These are phyloP conservation scores for Ophioninae sp. DNA, from an alignment of 2,888 invertebrate species.

Conservation along the genomic window DNA sequence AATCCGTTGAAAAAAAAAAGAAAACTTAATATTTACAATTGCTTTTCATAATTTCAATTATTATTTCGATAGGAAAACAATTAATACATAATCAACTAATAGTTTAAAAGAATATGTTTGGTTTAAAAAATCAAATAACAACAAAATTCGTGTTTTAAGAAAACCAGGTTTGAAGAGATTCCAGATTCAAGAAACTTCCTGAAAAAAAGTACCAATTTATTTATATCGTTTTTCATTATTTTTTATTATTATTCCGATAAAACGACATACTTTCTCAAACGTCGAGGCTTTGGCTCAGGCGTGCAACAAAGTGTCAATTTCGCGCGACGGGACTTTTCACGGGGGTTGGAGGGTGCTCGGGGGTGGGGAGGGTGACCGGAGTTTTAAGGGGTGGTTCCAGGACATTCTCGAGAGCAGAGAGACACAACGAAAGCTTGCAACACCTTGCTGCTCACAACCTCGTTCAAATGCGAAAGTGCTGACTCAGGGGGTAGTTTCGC, in stretches of 20 bases:
- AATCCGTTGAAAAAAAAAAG: too few relatives aligned
- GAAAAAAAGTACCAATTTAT: too few relatives aligned
- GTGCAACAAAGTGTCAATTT: conserved; percentile 30
- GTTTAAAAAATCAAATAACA: too few relatives aligned
- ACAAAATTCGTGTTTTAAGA: too few relatives aligned
- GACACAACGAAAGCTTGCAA: conserved; percentile 48
- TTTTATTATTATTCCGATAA: neutral
- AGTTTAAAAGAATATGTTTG: too few relatives aligned
- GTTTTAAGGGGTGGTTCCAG: conserved; percentile 25
- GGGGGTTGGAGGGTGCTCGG: neutral
- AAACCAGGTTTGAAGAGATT: too few relatives aligned
- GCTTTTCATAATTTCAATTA: too few relatives aligned
- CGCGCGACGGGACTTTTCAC: conserved; percentile 19
- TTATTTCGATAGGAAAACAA: too few relatives aligned
- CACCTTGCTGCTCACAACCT: conserved; percentile 26
- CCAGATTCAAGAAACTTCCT: too few relatives aligned
- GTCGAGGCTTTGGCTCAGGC: conserved; percentile 16
- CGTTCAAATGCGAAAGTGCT: conserved; percentile 56
- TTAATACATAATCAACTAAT: too few relatives aligned
- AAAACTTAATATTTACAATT: too few relatives aligned
- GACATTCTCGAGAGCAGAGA: conserved; percentile 49
- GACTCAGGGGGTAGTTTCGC: conserved; percentile 61
- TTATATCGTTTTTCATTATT: neutral
- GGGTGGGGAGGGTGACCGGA: conserved; percentile 18
- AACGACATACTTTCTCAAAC: neutral